Conservation (phyloP, 2,113 vertebrate genomes). For the Lamprotornis superbus region DNA sequence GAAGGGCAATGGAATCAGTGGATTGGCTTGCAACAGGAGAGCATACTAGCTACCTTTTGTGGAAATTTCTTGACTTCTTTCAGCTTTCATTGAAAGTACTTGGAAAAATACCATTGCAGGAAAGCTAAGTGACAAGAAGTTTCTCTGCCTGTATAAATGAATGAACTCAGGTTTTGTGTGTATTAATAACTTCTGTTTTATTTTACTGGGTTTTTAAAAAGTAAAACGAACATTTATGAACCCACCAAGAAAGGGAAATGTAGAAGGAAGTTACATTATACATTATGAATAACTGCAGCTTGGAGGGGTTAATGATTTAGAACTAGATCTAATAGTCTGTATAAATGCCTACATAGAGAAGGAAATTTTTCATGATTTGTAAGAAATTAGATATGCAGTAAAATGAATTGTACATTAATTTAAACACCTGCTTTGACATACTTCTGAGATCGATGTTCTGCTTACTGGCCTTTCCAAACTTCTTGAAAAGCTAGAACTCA, state of each 20-base stretch:
- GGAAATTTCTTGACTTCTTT: not conserved
- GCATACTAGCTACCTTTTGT: rapidly evolving
- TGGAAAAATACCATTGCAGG: not conserved
- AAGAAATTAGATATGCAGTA: slow-evolving; percentile 47
- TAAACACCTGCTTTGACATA: slow-evolving; percentile 49
- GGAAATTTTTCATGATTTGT: slow-evolving; percentile 47
- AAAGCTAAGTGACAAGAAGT: not conserved
- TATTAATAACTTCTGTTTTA: not conserved
- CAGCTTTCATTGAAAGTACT: not conserved
- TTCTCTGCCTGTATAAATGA: not conserved
- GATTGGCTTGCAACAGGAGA: not conserved
- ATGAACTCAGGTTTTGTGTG: not conserved
- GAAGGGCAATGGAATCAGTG: not conserved
- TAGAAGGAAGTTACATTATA: slow-evolving; percentile 8
- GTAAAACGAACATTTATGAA: slow-evolving; percentile 11
- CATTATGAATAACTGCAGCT: slow-evolving; percentile 20
- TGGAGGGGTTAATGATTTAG: slow-evolving; percentile 51
- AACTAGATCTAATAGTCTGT: slow-evolving; percentile 57
- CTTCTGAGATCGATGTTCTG: slow-evolving; percentile 5
- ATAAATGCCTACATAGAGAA: slow-evolving; percentile 35
- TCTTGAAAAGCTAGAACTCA: not conserved
- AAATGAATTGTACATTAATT: slow-evolving; percentile 56
- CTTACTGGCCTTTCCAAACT: slow-evolving; percentile 10
- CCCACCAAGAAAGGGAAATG: not conserved
- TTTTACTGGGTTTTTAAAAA: slow-evolving; percentile 28